phyloP scores from a whole-genome alignment of 2,888 invertebrate genomes.

The Pristionchus entomophagus region DNA sequence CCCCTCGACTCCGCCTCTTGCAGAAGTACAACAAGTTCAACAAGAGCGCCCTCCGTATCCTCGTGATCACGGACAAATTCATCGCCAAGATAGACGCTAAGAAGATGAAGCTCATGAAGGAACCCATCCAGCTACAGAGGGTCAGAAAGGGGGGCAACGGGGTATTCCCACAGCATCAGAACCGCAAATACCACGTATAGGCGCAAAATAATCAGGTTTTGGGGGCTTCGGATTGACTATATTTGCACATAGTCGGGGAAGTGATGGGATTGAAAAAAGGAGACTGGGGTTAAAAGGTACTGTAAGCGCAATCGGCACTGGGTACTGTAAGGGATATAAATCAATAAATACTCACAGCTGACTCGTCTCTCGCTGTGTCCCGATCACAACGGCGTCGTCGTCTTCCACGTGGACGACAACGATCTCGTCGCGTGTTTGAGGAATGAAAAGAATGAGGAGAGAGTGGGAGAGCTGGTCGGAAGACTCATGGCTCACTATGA shows the following conservation, averaged over 20 bases:
- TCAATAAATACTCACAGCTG: slow-evolving; percentile 70
- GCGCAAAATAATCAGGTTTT: too few species aligned
- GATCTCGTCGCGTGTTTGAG: slow-evolving; percentile 78
- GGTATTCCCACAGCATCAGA: background rate
- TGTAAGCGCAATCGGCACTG: too few species aligned
- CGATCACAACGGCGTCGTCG: slow-evolving; percentile 77
- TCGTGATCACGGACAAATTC: slow-evolving; percentile 78
- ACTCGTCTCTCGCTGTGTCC: slow-evolving; percentile 76
- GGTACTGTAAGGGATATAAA: background rate
- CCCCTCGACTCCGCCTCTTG: background rate
- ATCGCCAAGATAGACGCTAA: slow-evolving; percentile 78
- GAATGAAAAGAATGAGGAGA: slow-evolving; percentile 75
- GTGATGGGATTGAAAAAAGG: background rate
- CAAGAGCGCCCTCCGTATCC: slow-evolving; percentile 77
- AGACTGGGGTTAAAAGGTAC: background rate
- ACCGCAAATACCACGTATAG: too few species aligned
- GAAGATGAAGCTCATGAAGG: slow-evolving; percentile 78
- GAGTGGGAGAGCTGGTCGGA: slow-evolving; percentile 78
- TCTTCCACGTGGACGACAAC: slow-evolving; percentile 78
- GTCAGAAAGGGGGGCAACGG: slow-evolving; percentile 53
- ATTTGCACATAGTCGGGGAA: too few species aligned
- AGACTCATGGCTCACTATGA: slow-evolving; percentile 75
- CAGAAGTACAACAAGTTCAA: slow-evolving; percentile 78
- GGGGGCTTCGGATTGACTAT: too few species aligned
- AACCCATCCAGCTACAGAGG: slow-evolving; percentile 71